Percentiles rank a stretch among this genome's conserved stretches.
These are phyloP conservation scores for Aleadryas rufinucha DNA, from an alignment of 2,113 vertebrate genomes.

Conservation along the genomic window DNA sequence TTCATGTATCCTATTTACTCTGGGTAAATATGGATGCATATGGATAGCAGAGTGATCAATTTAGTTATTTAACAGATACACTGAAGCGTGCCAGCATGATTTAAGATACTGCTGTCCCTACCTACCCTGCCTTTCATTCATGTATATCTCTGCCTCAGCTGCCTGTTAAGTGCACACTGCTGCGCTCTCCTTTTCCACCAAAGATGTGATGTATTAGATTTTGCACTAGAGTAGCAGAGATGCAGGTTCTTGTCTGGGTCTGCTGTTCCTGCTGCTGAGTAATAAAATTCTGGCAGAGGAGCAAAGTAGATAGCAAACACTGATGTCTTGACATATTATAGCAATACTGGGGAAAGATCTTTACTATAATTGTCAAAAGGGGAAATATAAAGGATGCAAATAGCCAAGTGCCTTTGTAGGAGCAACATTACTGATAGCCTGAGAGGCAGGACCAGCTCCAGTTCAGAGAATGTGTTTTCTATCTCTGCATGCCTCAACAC, in stretches of 20 bases:
- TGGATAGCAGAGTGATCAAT: neutral
- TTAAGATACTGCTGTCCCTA: neutral
- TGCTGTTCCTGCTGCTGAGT: neutral
- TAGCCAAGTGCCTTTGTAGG: neutral
- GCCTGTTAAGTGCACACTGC: neutral
- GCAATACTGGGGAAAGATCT: neutral
- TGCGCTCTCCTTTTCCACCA: neutral
- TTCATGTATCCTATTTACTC: neutral
- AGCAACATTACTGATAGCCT: neutral
- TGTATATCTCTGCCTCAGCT: neutral
- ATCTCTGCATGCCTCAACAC: neutral
- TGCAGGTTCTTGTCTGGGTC: neutral
- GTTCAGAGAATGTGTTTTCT: neutral
- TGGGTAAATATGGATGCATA: neutral
- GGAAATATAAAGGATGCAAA: neutral
- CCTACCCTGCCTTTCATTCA: neutral
- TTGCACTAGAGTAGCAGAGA: neutral
- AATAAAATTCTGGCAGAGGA: neutral
- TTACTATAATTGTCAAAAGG: neutral
- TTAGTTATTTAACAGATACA: neutral
- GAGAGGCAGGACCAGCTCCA: neutral
- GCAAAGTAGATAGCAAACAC: neutral
- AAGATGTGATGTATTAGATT: neutral
- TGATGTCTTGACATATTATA: neutral
- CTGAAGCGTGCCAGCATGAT: neutral